Conservation (phyloP, 2,888 invertebrate species). For the Mythimna ferrago region DNA sequence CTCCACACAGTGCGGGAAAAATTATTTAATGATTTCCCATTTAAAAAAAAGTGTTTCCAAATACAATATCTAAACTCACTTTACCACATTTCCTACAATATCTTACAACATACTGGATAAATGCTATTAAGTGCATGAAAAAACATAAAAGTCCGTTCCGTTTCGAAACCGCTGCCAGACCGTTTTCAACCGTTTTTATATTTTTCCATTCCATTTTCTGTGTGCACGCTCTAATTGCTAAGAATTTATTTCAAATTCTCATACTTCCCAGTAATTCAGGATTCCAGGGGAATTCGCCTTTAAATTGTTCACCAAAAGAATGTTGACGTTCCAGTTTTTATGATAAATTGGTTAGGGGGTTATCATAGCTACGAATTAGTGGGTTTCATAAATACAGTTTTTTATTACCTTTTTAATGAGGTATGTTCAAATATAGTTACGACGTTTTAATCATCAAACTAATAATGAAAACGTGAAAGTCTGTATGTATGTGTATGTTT, state of each 20-base stretch:
- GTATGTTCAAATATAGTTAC: no score
- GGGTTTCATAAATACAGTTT: not conserved
- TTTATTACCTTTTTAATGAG: not conserved
- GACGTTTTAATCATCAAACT: no score
- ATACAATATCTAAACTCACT: not conserved
- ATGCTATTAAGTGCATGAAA: constrained; percentile 27
- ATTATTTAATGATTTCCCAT: no score
- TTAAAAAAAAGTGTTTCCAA: no score
- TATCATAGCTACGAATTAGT: not conserved
- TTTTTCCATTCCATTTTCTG: constrained; percentile 50
- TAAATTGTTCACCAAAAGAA: constrained; percentile 40
- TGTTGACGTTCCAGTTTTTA: constrained; percentile 16
- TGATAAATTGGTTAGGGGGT: not conserved
- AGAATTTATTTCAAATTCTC: constrained; percentile 55
- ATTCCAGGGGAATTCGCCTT: constrained; percentile 37
- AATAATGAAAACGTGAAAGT: no score
- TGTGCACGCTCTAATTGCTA: constrained; percentile 52
- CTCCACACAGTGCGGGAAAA: no score
- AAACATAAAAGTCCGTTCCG: constrained; percentile 34
- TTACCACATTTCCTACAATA: not conserved
- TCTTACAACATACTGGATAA: constrained; percentile 23
- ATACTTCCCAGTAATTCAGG: constrained; percentile 38
- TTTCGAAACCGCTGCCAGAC: constrained; percentile 17
- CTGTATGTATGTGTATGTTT: no score
- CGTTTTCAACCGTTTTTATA: constrained; percentile 26